Evolutionary conservation across 2,888 invertebrate species (phyloP), one percentile per base, ranked within the genome.

Genomic region (Choristoneura rosaceana): DNA sequence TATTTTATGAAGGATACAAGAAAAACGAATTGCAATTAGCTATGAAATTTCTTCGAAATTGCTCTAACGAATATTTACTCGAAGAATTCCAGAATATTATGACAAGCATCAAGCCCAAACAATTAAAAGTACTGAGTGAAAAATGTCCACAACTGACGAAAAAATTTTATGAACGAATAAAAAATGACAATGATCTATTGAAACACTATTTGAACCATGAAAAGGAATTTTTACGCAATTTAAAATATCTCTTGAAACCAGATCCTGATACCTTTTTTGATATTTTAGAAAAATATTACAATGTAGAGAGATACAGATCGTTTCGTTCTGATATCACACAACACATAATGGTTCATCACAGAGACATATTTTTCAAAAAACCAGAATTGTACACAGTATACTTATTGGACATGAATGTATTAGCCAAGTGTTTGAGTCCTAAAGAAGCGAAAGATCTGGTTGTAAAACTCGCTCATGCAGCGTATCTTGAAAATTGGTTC

Each of bases 1-100:
- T 50, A 34, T 75, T 75, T 69, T 75, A 75, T 62, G 45, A 34
- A 4, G 69, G 63, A 69, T 74, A 75, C 59, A 71, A 71, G n/a
- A 38, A 64, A 15, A 64, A 17, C 9, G 60, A 71, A 34, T 65
- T 64, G 10, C 55, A 75, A 55, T 50, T 43, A 41, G 70, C 74
- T 3, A 25, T 68, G 4, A 43, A 66, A 47, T 75, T 74, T 63
- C 66, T 75, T 17, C 65, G 67, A 45, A 60, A 71, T 61, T 74
- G 75, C 62, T 70, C 69, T 25, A 69, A 60, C 14, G 52, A 47
- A n/a, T 73, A 65, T 62, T 41, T 73, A 12, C 38, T 70, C 14
- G 61, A 66, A 17, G 71, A 71, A 33, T 66, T 71, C 12, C 8
- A 34, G 8, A 55, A 52, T 12, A 52, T 71, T 15, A 45, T 66